These are phyloP conservation scores for Sarcophaga carnaria DNA, from an alignment of 2,888 invertebrate species.

Conservation along the genomic window DNA sequence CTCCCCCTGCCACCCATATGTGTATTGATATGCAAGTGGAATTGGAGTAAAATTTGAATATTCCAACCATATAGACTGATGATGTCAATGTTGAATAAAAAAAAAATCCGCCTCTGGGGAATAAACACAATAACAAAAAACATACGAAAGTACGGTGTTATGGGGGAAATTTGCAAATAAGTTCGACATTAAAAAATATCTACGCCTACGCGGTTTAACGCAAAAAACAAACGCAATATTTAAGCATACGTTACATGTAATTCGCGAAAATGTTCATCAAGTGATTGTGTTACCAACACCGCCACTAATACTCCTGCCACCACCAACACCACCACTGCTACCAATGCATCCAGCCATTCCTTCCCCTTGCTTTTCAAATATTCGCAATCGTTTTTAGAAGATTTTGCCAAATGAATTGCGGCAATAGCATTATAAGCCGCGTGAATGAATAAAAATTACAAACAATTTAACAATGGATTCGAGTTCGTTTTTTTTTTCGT, in stretches of 20 bases:
- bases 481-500: constrained; percentile 6
- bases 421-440: constrained; percentile 39
- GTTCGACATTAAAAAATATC: constrained; percentile 53
- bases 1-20: constrained; percentile 23
- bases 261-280: constrained; percentile 69
- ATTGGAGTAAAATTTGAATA: not conserved
- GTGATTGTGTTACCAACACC: constrained; percentile 54
- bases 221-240: constrained; percentile 35
- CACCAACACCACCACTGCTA: not conserved
- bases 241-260: constrained; percentile 69
- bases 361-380: not conserved
- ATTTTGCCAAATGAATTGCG: constrained; percentile 51
- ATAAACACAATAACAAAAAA: constrained; percentile 5
- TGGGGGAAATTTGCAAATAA: constrained; percentile 13
- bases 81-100: constrained; percentile 61
- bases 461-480: constrained; percentile 71
- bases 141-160: constrained; percentile 8
- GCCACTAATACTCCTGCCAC: not conserved
- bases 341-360: not conserved
- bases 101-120: constrained; percentile 63
- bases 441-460: constrained; percentile 78
- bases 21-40: not conserved
- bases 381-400: not conserved
- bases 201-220: constrained; percentile 71
- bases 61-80: constrained; percentile 61